Base-by-base conservation (phyloP, 2,888 invertebrate species). In the Strigamia transsilvanica region DNA sequence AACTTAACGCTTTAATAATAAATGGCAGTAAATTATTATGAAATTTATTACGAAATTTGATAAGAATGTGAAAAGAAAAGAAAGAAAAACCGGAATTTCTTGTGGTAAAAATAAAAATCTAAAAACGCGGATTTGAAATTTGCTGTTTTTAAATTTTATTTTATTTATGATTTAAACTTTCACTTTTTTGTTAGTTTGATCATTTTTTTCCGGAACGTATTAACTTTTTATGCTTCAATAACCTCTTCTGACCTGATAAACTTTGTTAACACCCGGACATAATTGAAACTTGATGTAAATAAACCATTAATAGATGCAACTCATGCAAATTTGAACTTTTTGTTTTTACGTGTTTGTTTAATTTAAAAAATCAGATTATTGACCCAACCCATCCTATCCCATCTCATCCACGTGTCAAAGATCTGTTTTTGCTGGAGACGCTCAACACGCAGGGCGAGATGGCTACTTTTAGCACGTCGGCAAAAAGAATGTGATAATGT, bases 171-270 rank as follows among this genome's bases (percentile, higher is more conserved):
- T 21, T 21, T 12, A 66, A 21, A 21, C 61, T n/a, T 66, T 66
- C 18, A 66, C 61, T 66, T 66, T 66, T 66, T 66, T 12, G 21
- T 12, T 66, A 2, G 13, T 66, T 66, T 66, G 27, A 27, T 66
- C 18, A n/a, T 66, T 12, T 21, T 18, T n/a, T 66, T 66, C 12
- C 61, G 10, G 61, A 21, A 66, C 46, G 23, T 66, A 23, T 78
- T 0, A 46, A 15, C 32, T 41, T 78, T 78, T 78, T 78, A 18
- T 41, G 41, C 78, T 27, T 41, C 78, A 78, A 78, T 32, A 78
- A 78, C 78, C 78, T 78, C 34, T 18, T 21, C 2, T 78, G 78
- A 78, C 78, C 78, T 78, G 78, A 38, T 78, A 78, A 78, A 78
- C 78, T 78, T 78, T 78, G 34, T 32, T 66, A 66, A 66, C 61